Conservation (phyloP, 2,888 invertebrate genomes). For the Apodemia zela region DNA sequence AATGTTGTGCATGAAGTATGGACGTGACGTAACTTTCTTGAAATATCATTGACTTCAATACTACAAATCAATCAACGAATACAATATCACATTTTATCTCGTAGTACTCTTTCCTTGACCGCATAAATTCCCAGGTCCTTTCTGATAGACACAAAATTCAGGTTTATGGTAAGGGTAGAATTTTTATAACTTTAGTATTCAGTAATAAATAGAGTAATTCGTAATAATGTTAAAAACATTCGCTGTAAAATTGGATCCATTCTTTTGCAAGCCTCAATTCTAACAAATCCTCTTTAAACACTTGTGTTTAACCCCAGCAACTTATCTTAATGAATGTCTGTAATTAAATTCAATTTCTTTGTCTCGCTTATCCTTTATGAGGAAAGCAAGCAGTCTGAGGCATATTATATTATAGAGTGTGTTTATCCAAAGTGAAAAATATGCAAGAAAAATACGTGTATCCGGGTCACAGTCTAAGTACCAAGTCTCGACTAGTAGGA, state of each 20-base stretch:
- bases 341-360: slow-evolving; percentile 11
- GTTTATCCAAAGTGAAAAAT: background rate
- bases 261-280: background rate
- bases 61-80: too few species aligned
- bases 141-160: too few species aligned
- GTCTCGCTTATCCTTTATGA: background rate
- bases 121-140: too few species aligned
- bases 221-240: background rate
- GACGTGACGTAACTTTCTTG: too few species aligned
- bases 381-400: background rate
- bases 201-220: background rate
- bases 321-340: slow-evolving; percentile 6
- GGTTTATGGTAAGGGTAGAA: too few species aligned
- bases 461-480: background rate
- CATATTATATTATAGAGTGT: background rate
- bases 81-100: too few species aligned
- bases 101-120: too few species aligned
- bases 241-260: background rate
- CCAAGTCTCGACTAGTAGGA: background rate
- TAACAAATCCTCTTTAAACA: background rate
- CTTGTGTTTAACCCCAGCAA: background rate
- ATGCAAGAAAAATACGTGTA: too few species aligned
- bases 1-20: too few species aligned
- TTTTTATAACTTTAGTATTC: too few species aligned
- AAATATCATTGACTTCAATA: too few species aligned